Evolutionary conservation across 2,888 invertebrate species (phyloP).

Genomic region (Coleophora flavipennella): DNA sequence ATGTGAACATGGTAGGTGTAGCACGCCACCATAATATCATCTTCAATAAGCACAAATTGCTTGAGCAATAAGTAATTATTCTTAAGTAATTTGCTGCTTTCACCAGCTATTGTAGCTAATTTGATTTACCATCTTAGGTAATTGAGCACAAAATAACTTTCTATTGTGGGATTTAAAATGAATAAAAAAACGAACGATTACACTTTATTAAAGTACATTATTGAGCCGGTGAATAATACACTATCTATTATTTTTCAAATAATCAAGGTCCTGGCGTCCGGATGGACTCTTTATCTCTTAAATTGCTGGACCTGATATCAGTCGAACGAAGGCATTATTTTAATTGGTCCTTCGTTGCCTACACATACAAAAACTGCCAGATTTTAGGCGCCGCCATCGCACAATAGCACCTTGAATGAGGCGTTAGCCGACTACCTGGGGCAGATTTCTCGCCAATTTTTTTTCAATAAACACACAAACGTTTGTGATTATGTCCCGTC

Average conservation of each 20-base stretch:
- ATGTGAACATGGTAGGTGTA: slow-evolving; percentile 53
- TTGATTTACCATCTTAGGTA: background rate
- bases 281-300: too few species aligned
- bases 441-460: slow-evolving; percentile 39
- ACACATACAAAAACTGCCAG: slow-evolving; percentile 30
- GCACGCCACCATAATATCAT: slow-evolving; percentile 44
- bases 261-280: too few species aligned
- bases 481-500: slow-evolving; percentile 33
- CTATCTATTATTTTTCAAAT: too few species aligned
- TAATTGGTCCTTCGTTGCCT: slow-evolving; percentile 12
- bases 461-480: slow-evolving; percentile 27
- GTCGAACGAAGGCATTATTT: slow-evolving; percentile 4
- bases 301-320: background rate
- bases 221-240: too few species aligned
- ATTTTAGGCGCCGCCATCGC: slow-evolving; percentile 45
- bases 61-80: slow-evolving; percentile 21
- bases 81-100: slow-evolving; percentile 19
- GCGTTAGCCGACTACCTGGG: slow-evolving; percentile 56
- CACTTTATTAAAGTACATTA: too few species aligned
- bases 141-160: too few species aligned
- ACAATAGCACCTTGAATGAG: slow-evolving; percentile 49
- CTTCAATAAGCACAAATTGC: slow-evolving; percentile 37
- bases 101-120: slow-evolving; percentile 6
- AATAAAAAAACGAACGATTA: too few species aligned
- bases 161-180: too few species aligned